phyloP scores from a whole-genome alignment of 1,140 invertebrate genomes.

The Plectrocnemia conspersa region DNA sequence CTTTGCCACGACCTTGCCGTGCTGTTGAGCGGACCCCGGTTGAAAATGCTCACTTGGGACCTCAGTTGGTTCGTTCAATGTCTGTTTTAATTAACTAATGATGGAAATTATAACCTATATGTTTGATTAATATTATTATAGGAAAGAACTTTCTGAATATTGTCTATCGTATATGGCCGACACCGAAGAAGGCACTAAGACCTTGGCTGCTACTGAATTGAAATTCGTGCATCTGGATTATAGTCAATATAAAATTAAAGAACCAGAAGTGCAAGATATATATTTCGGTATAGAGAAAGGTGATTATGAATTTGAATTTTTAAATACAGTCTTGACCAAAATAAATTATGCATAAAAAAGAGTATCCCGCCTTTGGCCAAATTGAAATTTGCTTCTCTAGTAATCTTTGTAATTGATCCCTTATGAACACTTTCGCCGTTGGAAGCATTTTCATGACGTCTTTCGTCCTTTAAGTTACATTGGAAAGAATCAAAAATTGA shows the following conservation, averaged over 20 bases:
- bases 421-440: no score
- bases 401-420: no score
- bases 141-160: conserved; percentile 43
- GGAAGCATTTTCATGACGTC: no score
- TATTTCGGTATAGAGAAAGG: conserved; percentile 52
- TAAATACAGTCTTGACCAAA: no score
- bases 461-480: no score
- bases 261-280: conserved; percentile 43
- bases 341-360: no score
- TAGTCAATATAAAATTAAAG: conserved; percentile 40
- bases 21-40: conserved; percentile 52
- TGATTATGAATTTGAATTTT: no score
- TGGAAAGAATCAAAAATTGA: no score
- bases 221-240: conserved; percentile 48
- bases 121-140: conserved; percentile 35
- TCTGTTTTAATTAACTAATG: no score
- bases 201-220: conserved; percentile 46
- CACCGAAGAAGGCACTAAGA: conserved; percentile 43
- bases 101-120: no score
- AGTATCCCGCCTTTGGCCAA: no score
- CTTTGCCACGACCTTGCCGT: conserved; percentile 56
- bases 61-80: conserved; percentile 56
- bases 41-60: conserved; percentile 55
- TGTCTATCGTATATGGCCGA: conserved; percentile 46
- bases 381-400: no score